These are phyloP conservation scores for Acanthaster planci DNA, from an alignment of 35 echinoderm and acorn worm genomes.

Conservation along the genomic window DNA sequence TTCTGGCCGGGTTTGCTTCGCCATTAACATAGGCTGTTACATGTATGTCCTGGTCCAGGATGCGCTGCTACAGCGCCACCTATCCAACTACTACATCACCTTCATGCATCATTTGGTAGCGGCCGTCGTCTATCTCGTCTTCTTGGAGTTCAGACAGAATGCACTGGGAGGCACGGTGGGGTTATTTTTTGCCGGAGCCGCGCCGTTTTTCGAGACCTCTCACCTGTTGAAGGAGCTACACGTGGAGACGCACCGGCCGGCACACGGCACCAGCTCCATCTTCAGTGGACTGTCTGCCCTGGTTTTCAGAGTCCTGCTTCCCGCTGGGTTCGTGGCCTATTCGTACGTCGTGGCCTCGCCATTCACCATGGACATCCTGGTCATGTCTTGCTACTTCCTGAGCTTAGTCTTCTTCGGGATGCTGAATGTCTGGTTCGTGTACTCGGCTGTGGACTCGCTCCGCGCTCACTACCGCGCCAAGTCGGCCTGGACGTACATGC, in stretches of 20 bases:
- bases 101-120: conserved; percentile 56
- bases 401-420: conserved; percentile 36
- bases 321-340: neutral
- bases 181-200: conserved; percentile 16
- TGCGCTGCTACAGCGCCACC: conserved; percentile 33
- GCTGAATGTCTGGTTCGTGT: conserved; percentile 25
- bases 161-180: conserved; percentile 43
- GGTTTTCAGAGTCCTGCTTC: conserved; percentile 6
- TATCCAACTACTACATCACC: conserved; percentile 41
- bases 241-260: neutral
- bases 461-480: neutral
- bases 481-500: neutral
- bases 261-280: neutral
- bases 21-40: conserved; percentile 57
- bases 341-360: neutral
- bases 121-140: conserved; percentile 46
- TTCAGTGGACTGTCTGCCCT: neutral
- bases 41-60: conserved; percentile 55
- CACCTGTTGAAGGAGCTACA: conserved; percentile 30
- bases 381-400: conserved; percentile 33
- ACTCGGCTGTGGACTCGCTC: neutral
- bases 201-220: conserved; percentile 40
- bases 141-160: conserved; percentile 52
- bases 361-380: conserved; percentile 39
- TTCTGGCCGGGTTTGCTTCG: conserved; percentile 16